Percentiles rank a stretch among this genome's conserved stretches.
These are phyloP conservation scores for Acrocephalus scirpaceus DNA, from an alignment of 2,797 vertebrate genomes.

Conservation along the genomic window DNA sequence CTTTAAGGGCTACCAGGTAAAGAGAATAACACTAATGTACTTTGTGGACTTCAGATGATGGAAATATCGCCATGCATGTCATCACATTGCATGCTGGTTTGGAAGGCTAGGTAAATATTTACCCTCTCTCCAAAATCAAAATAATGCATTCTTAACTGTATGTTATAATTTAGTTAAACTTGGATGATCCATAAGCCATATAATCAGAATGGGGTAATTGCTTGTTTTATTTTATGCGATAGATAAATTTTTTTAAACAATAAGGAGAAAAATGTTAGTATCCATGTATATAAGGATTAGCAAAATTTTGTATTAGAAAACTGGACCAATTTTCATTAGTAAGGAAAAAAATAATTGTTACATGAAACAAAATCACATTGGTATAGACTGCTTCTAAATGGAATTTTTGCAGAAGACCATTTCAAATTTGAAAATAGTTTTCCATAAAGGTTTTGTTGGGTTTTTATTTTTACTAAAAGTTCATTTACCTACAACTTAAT, in stretches of 20 bases:
- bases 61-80: background rate
- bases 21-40: background rate
- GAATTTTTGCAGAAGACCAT: background rate
- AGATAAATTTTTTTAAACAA: background rate
- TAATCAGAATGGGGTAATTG: background rate
- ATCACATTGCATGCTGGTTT: background rate
- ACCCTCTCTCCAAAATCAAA: background rate
- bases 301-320: background rate
- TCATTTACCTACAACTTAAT: conserved; percentile 14
- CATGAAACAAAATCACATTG: background rate
- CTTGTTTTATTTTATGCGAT: background rate
- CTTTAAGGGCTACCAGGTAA: background rate
- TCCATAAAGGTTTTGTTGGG: background rate
- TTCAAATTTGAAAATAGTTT: background rate
- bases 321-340: background rate
- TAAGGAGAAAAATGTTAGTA: background rate
- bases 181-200: background rate
- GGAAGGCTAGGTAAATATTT: background rate
- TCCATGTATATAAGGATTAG: background rate
- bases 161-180: background rate
- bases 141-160: background rate
- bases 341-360: background rate
- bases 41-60: background rate
- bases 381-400: background rate
- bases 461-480: background rate